Percentiles rank a stretch among this genome's conserved stretches.
Evolutionary conservation across 2,888 invertebrate genomes (phyloP).

Genomic region (Byasa hedistus): DNA sequence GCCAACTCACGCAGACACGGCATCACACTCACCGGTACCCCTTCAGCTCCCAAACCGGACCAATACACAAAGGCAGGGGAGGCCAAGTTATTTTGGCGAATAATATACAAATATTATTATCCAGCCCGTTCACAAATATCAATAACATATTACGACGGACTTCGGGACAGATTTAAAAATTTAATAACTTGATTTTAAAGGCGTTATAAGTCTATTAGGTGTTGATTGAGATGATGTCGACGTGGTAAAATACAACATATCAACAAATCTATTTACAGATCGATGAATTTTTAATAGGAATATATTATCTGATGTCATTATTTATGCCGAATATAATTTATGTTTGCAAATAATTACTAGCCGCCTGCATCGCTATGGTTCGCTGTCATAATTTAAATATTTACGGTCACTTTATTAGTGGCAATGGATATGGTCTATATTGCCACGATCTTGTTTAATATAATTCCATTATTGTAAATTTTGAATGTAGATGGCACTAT

Average conservation of each 20-base stretch:
- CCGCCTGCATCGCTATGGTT: slow-evolving; percentile 7
- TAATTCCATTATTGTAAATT: slow-evolving; percentile 7
- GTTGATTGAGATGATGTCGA: slow-evolving; percentile 38
- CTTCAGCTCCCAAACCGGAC: slow-evolving; percentile 27
- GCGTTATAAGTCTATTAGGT: slow-evolving; percentile 52
- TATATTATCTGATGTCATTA: slow-evolving; percentile 26
- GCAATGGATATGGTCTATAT: slow-evolving; percentile 12
- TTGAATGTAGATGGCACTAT: slow-evolving; percentile 27
- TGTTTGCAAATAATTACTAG: slow-evolving; percentile 27
- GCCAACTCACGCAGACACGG: slow-evolving; percentile 46
- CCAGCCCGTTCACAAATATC: slow-evolving; percentile 77
- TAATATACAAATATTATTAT: slow-evolving; percentile 78
- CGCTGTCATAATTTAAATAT: slow-evolving; percentile 23
- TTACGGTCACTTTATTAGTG: slow-evolving; percentile 23
- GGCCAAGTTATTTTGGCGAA: slow-evolving; percentile 54
- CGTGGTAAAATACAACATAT: slow-evolving; percentile 15
- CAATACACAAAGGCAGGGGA: slow-evolving; percentile 38
- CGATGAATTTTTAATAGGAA: slow-evolving; percentile 28
- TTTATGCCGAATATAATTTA: slow-evolving; percentile 29
- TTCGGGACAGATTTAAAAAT: slow-evolving; percentile 74
- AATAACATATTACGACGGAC: slow-evolving; percentile 77
- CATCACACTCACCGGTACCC: slow-evolving; percentile 41
- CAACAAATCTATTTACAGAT: slow-evolving; percentile 28
- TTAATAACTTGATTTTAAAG: slow-evolving; percentile 67
- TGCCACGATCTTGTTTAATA: slow-evolving; percentile 13